A percentile compares a stretch with the other conserved stretches of the same genome.
phyloP scores from a whole-genome alignment of 2,888 invertebrate genomes.

The Toxonevra muliebris region DNA sequence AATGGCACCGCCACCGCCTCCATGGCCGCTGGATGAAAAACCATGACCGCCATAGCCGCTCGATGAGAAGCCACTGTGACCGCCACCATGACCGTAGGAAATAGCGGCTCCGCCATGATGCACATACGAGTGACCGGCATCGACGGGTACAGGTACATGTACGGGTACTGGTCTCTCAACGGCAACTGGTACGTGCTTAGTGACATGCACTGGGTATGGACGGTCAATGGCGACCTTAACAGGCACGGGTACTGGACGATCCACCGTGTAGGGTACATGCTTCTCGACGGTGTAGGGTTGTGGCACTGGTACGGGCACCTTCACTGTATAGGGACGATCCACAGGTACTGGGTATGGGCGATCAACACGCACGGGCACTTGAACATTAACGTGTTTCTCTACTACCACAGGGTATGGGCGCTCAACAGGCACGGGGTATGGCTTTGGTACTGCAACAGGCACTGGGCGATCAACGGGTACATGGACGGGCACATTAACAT shows the following conservation, averaged over 20 bases:
- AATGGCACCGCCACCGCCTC: conserved; percentile 36
- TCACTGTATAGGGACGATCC: conserved; percentile 69
- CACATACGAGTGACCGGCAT: conserved; percentile 54
- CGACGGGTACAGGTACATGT: conserved; percentile 66
- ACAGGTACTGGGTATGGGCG: conserved; percentile 75
- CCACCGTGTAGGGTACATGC: conserved; percentile 73
- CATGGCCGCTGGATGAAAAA: conserved; percentile 48
- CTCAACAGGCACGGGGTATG: conserved; percentile 51
- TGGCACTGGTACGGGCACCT: conserved; percentile 67
- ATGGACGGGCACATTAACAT: conserved; percentile 72
- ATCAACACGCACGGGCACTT: conserved; percentile 74
- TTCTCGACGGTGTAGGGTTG: conserved; percentile 77
- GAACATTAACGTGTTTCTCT: conserved; percentile 72
- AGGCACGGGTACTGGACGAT: conserved; percentile 72
- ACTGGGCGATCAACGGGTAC: conserved; percentile 75
- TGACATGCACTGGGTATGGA: conserved; percentile 73
- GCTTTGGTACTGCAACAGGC: conserved; percentile 71
- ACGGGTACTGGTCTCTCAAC: conserved; percentile 63
- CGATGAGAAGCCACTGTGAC: conserved; percentile 33
- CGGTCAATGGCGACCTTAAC: conserved; percentile 73
- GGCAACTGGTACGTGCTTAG: conserved; percentile 64
- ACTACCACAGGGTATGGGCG: conserved; percentile 65
- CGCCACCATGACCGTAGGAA: conserved; percentile 41
- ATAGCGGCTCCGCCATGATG: conserved; percentile 54
- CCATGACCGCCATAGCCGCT: conserved; percentile 38